Base-by-base conservation (phyloP, 2,113 vertebrate genomes). In the Scalopus aquaticus region DNA sequence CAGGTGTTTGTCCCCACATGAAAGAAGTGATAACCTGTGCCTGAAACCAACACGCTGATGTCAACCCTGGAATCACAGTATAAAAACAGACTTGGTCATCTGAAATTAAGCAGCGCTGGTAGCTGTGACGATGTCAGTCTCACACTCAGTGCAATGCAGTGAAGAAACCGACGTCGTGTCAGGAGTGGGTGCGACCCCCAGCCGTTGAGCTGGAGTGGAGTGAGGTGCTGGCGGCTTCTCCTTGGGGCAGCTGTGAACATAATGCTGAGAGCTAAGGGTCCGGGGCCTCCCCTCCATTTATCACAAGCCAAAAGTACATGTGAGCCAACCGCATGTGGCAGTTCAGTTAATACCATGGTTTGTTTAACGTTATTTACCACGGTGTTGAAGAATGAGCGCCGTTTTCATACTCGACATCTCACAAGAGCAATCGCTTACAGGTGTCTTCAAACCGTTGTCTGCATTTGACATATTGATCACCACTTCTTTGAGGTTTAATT, bases 401-500 rank as follows among this genome's bases (percentile, higher is more conserved):
- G 0, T 51, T 62, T 44, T 37, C 30, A 28, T 72, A 22, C 26
- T 62, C 67, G 88, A 76, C 60, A 17, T 51, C 9, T 35, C 35
- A 32, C 17, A 67, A 58, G 54, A 72, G 42, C 49, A 64, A 42
- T 79, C 10, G 84, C 54, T 58, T 65, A n/a, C 76, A 88, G 82
- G 42, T 26, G 37, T 89, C 26, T 67, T 73, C 67, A 39, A 10
- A 44, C 49, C 26, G 19, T 26, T 46, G 26, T 69, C 67, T 17
- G 42, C 20, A 16, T 79, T 67, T 78, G 65, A 83, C 42, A 39
- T 42, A 44, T 7, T 12, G 69, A 87, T 88, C 37, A 83, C 26
- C 60, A 9, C 5, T 95, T 56, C 73, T 82, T 94, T 76, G 9
- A 42, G 37, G 67, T 92, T 88, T 84, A 87, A 93, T 86, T 83